Evolutionary conservation across 2,797 vertebrate genomes (phyloP), one percentile per base, ranked within the genome.

Genomic region (Mormyrus hasselquistii): DNA sequence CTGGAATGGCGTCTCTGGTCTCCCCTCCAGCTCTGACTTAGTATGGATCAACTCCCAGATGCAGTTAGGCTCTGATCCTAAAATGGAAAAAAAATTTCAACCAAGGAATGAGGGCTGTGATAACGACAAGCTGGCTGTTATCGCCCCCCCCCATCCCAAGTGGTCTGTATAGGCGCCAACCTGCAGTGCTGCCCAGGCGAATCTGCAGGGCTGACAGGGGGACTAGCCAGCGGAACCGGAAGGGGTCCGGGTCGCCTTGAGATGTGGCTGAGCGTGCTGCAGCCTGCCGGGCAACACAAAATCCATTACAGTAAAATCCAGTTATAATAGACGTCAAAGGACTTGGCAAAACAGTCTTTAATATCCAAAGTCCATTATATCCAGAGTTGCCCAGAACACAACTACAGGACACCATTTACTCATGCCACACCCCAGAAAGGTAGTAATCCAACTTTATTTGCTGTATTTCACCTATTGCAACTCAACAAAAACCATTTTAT

Each of bases 151-250:
- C 38, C 3, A 8, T 9, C 79, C 25, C 12, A 9, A 90, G 5
- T 41, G 29, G 50, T 19, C n/a, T 9, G 76, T n/a, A 16, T 16
- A 29, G 49, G 25, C 87, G 91, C 94, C 94, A 91, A 99, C 98
- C 98, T 97, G 97, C 94, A 91, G 96, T 88, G 92, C 95, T 96
- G 88, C 96, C 96, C 86, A 97, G 93, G 90, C 97, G 92, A 91
- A 99, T 96, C 90, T 98, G 98, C 89, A 98, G 95, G 0, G 97
- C 97, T 0, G 97, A 97, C 90, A 97, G 95, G 88, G 98, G 98
- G 93, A 99, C 97, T 89, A 99, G 91, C 97, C 98, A 99, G 89
- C 97, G 97, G 93, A 99, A 99, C 93, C 98, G 98, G 94, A 98
- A 98, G 0, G 96, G 96, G 91, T 99, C 97, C 93, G 96, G 91